phyloP scores from a whole-genome alignment of 2,888 invertebrate genomes.

The Lepetodrilus schrolli region DNA sequence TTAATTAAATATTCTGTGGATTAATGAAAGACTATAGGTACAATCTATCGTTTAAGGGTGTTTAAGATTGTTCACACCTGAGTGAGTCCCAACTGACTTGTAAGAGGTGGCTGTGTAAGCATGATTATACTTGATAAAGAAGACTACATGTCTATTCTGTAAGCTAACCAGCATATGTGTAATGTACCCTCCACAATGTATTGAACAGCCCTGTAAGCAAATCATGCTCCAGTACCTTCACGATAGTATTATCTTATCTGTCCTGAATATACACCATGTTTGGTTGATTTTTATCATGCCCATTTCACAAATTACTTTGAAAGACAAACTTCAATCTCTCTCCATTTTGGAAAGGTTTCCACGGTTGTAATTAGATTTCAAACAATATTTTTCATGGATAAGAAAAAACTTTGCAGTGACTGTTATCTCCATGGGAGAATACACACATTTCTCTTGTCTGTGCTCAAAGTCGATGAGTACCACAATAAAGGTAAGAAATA shows the following conservation, averaged over 20 bases:
- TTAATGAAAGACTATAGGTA: neutral
- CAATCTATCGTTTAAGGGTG: neutral
- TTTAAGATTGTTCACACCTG: neutral
- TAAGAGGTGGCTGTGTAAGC: no score
- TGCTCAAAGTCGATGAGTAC: neutral
- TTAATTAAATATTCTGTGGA: neutral
- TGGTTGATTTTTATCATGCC: no score
- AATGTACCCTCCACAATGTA: no score
- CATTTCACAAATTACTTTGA: no score
- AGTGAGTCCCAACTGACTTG: no score
- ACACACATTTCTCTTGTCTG: neutral
- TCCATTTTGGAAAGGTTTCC: neutral
- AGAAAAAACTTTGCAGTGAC: neutral
- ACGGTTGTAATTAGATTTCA: neutral
- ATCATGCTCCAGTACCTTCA: no score
- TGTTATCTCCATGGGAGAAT: slow-evolving; percentile 2
- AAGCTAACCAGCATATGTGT: no score
- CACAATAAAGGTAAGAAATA: neutral
- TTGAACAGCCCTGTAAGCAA: no score
- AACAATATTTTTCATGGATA: slow-evolving; percentile 1
- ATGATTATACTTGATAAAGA: no score
- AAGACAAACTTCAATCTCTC: neutral
- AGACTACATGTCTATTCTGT: no score
- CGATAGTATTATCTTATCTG: no score
- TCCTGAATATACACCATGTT: no score